Percentiles rank a stretch among this genome's conserved stretches.
Conservation (phyloP, 2,113 vertebrate species). For the Colius striatus region DNA sequence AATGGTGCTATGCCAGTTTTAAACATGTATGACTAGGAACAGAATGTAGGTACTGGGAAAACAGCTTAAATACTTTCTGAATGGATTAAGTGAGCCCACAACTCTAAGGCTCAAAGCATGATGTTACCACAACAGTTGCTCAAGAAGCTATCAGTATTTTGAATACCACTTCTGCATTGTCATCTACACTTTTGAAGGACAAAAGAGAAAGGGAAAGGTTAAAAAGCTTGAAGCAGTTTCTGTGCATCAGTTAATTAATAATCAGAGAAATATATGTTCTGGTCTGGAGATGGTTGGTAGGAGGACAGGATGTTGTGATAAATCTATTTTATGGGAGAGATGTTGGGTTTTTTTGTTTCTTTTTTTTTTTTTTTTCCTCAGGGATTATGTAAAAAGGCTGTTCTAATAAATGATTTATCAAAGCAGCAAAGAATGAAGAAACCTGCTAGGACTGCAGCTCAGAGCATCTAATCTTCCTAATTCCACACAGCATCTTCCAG, state of each 20-base stretch:
- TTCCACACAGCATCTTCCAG: not conserved
- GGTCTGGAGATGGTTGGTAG: slow-evolving; percentile 46
- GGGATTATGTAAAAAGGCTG: slow-evolving; percentile 36
- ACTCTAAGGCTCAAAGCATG: not conserved
- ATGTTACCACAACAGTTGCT: not conserved
- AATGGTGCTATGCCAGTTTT: not conserved
- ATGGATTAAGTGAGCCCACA: not conserved
- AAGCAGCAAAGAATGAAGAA: slow-evolving; percentile 21
- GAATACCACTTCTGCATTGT: not conserved
- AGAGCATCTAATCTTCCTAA: not conserved
- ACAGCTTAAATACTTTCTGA: not conserved
- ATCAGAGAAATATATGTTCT: slow-evolving; percentile 54
- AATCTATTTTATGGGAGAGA: slow-evolving; percentile 55
- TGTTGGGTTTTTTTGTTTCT: not conserved
- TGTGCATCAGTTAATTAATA: slow-evolving; percentile 64
- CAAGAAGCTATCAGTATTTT: not conserved
- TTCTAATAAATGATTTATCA: slow-evolving; percentile 69
- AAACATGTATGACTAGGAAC: not conserved
- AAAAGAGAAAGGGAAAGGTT: slow-evolving; percentile 36
- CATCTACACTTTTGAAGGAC: slow-evolving; percentile 14
- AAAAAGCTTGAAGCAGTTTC: slow-evolving; percentile 43
- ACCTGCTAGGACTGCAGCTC: not conserved
- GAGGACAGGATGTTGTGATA: slow-evolving; percentile 67
- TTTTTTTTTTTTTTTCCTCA: accelerated
- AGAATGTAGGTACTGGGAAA: not conserved